phyloP scores from a whole-genome alignment of 1,140 invertebrate genomes.

The Chelonus insularis region DNA sequence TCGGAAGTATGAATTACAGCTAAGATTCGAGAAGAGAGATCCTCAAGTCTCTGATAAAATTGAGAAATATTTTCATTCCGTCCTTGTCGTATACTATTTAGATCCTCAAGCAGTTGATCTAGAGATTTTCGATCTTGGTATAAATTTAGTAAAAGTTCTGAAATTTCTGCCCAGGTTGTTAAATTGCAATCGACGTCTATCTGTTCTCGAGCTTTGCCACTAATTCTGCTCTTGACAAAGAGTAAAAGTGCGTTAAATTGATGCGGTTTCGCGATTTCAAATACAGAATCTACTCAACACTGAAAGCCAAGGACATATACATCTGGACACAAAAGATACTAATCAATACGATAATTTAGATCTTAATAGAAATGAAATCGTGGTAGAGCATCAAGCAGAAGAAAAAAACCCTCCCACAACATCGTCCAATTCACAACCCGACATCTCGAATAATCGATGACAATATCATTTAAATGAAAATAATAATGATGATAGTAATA shows the following conservation, averaged over 20 bases:
- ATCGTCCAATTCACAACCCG: too few relatives aligned
- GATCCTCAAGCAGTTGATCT: constrained; percentile 28
- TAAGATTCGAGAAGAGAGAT: too few relatives aligned
- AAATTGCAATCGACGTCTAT: constrained; percentile 28
- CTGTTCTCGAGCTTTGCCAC: constrained; percentile 24
- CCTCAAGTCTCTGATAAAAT: constrained; percentile 18
- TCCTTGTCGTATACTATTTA: constrained; percentile 22
- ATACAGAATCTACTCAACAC: constrained; percentile 11
- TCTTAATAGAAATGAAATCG: too few relatives aligned
- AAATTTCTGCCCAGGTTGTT: constrained; percentile 25
- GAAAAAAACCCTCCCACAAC: too few relatives aligned
- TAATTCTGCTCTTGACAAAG: constrained; percentile 24
- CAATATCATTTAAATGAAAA: too few relatives aligned
- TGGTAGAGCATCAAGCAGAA: too few relatives aligned
- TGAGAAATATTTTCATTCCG: constrained; percentile 20
- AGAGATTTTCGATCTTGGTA: constrained; percentile 28
- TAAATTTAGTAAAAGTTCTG: constrained; percentile 25
- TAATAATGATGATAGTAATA: too few relatives aligned
- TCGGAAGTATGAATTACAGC: too few relatives aligned
- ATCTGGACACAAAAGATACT: too few relatives aligned
- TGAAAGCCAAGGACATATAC: too few relatives aligned
- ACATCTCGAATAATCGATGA: too few relatives aligned
- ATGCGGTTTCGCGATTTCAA: constrained; percentile 14
- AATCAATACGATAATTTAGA: too few relatives aligned
- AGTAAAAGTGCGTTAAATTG: constrained; percentile 19